Base-by-base conservation (phyloP, 2,888 invertebrate species). In the Laothoe populi region DNA sequence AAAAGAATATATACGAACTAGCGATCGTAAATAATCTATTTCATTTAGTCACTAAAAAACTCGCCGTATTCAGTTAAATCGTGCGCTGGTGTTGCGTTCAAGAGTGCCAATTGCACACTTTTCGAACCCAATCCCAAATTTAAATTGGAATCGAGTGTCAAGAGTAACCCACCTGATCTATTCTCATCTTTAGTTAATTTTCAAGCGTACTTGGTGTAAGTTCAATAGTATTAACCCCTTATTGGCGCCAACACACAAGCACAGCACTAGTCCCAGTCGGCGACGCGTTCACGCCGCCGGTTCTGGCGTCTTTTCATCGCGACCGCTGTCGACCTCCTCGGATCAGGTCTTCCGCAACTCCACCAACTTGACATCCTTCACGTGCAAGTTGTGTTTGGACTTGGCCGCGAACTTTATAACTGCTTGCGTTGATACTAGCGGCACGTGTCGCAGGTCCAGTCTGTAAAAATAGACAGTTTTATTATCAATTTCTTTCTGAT, bases 391-490 rank as follows among this genome's bases (percentile, higher is more conserved):
- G 83, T 96, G 96, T 78, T 95, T 95, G 66, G 96, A 96, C 74
- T 96, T 96, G 66, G 96, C 96, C 1, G 97, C 96, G 80, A 97
- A 97, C 77, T 96, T 96, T 77, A 96, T 96, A 42, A 97, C 95
- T 13, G 96, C 96, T 75, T 96, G 96, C 2, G 96, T 96, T 3
- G 96, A 96, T 45, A 97, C 96, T 74, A 96, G 95, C 5, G 96
- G 95, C 42, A 96, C 96, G 78, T 97, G 96, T 82, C 97, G 94
- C 71, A 97, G 93, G 80, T 97, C 97, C 77, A 97, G 84, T 74
- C 96, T 94, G 72, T 38, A 31, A 10, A 60, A n/a, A 46, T 1
- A 21, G 23, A 31, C 11, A 35, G n/a, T n/a, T n/a, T n/a, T n/a
- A n/a, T n/a, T 42, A 57, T 0, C n/a, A 21, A 19, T 48, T 26